A percentile compares a stretch with the other conserved stretches of the same genome.
These are phyloP conservation scores for Cardiocondyla obscurior DNA, from an alignment of 1,140 invertebrate species.

Conservation along the genomic window DNA sequence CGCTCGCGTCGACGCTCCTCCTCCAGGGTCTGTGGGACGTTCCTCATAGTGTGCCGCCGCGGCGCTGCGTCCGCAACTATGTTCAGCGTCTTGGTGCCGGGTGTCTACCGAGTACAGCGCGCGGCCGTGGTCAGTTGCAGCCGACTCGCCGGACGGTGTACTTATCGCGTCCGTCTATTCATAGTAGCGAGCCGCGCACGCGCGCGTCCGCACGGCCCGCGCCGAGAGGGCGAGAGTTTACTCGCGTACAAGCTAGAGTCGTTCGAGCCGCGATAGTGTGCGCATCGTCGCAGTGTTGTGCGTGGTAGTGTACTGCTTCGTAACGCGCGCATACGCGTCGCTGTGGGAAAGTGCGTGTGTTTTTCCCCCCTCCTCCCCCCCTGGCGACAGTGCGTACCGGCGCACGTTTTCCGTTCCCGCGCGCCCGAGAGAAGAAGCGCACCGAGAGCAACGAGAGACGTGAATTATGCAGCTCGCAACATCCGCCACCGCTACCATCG, in stretches of 20 bases:
- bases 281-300: background rate
- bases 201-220: background rate
- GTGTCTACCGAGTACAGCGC: too few relatives aligned
- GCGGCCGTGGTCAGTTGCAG: slow-evolving; percentile 65
- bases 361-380: too few relatives aligned
- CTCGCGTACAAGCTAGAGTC: background rate
- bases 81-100: too few relatives aligned
- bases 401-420: too few relatives aligned
- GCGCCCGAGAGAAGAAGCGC: slow-evolving; percentile 22
- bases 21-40: slow-evolving; percentile 1
- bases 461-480: slow-evolving; percentile 18
- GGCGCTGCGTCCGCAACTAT: slow-evolving; percentile 18
- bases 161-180: slow-evolving; percentile 12
- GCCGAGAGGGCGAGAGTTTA: slow-evolving; percentile 6
- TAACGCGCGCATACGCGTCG: background rate
- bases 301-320: background rate
- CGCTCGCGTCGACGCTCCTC: slow-evolving; percentile 46
- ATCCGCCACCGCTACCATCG: background rate
- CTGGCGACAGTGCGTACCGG: too few relatives aligned
- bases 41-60: slow-evolving; percentile 31
- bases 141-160: slow-evolving; percentile 70
- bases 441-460: too few relatives aligned
- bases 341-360: background rate
- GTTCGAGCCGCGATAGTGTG: background rate
- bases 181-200: slow-evolving; percentile 18